phyloP scores from a whole-genome alignment of 2,888 invertebrate species.

The Zaprionus bogoriensis region DNA sequence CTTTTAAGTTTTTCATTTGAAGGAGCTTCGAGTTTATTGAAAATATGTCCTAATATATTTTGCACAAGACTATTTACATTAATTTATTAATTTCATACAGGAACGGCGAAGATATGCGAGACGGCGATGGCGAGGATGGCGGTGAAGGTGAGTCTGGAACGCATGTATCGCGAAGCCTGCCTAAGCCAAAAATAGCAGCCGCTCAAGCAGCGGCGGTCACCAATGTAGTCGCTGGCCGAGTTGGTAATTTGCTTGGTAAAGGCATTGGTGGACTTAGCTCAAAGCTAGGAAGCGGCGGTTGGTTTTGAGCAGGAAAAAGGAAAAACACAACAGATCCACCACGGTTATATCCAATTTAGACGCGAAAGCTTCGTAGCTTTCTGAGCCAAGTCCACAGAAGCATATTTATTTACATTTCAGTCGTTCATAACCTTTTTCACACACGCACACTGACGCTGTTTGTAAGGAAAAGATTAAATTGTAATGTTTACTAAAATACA shows the following conservation, averaged over 20 bases:
- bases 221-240: slow-evolving; percentile 88
- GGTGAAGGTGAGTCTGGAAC: slow-evolving; percentile 74
- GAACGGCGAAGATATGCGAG: slow-evolving; percentile 62
- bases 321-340: not conserved
- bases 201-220: slow-evolving; percentile 81
- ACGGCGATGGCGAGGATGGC: slow-evolving; percentile 74
- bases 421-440: too few species aligned
- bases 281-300: slow-evolving; percentile 93
- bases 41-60: too few species aligned
- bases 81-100: slow-evolving; percentile 30
- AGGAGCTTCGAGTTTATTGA: too few species aligned
- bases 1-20: not conserved
- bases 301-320: slow-evolving; percentile 85
- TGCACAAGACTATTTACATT: too few species aligned
- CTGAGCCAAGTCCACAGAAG: slow-evolving; percentile 42
- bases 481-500: not conserved
- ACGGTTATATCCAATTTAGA: too few species aligned
- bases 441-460: too few species aligned
- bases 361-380: slow-evolving; percentile 38
- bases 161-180: slow-evolving; percentile 64
- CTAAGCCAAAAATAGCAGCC: slow-evolving; percentile 80
- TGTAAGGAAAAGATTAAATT: too few species aligned
- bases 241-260: slow-evolving; percentile 95
- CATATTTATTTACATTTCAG: slow-evolving; percentile 16
- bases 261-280: slow-evolving; percentile 95